Conservation (phyloP, 2,113 vertebrate genomes). For the Abramis brama region DNA sequence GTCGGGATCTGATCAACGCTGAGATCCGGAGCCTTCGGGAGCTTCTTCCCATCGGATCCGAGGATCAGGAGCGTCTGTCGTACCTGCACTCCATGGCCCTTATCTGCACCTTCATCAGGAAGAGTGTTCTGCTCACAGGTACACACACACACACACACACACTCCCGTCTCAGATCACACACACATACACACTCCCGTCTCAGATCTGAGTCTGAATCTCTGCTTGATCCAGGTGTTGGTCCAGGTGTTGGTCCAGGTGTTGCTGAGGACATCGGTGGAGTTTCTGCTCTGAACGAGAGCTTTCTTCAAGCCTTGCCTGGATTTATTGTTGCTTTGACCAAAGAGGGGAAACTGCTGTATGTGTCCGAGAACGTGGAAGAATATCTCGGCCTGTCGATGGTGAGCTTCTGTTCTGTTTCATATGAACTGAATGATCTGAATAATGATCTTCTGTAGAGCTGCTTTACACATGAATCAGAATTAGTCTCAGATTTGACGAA, state of each 20-base stretch:
- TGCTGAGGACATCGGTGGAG: background rate
- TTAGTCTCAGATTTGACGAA: too few species aligned
- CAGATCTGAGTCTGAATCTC: too few species aligned
- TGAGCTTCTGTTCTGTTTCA: constrained; percentile 61
- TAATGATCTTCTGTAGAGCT: too few species aligned
- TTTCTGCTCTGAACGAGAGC: constrained; percentile 62
- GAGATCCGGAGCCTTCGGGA: constrained; percentile 82
- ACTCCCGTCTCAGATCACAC: background rate
- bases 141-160: constrained; percentile 9
- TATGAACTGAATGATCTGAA: too few species aligned
- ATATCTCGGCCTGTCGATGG: constrained; percentile 82
- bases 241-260: constrained; percentile 49
- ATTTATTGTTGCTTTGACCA: constrained; percentile 78
- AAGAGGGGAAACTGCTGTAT: constrained; percentile 77
- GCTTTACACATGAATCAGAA: too few species aligned
- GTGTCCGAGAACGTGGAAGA: constrained; percentile 83
- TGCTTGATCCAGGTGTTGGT: too few species aligned
- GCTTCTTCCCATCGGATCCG: constrained; percentile 76
- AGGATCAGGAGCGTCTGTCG: constrained; percentile 82
- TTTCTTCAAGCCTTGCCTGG: constrained; percentile 80
- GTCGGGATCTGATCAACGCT: constrained; percentile 83
- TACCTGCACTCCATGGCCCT: constrained; percentile 88
- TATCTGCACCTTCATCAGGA: constrained; percentile 80
- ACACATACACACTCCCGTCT: too few species aligned
- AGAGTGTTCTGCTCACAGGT: constrained; percentile 70